Conservation (phyloP, 1,140 invertebrate species). For the Papilio glaucus region DNA sequence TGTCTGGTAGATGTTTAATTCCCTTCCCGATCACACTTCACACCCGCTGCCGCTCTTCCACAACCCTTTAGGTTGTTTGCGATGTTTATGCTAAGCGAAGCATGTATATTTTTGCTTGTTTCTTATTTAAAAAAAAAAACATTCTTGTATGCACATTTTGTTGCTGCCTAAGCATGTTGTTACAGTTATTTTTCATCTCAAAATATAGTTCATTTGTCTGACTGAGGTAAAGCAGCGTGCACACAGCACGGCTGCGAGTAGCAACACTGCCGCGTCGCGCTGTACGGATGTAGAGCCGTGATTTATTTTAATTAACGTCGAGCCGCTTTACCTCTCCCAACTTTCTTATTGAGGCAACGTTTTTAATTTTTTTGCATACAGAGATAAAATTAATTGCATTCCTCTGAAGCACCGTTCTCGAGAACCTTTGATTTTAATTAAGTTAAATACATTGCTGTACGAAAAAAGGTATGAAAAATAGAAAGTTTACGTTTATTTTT, state of each 20-base stretch:
- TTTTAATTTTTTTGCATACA: not conserved
- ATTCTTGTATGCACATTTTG: too few relatives aligned
- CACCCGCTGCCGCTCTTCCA: too few relatives aligned
- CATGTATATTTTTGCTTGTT: too few relatives aligned
- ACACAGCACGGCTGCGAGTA: not conserved
- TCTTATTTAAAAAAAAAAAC: too few relatives aligned
- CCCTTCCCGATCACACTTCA: too few relatives aligned
- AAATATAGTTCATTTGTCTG: not conserved
- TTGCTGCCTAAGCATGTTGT: too few relatives aligned
- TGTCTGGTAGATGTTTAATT: too few relatives aligned
- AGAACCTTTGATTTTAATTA: conserved; percentile 1
- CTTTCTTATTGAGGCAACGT: conserved; percentile 1
- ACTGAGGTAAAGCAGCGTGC: not conserved
- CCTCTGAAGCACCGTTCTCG: not conserved
- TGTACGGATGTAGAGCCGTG: not conserved
- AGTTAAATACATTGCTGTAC: not conserved
- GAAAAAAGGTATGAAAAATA: not conserved
- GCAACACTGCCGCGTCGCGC: not conserved
- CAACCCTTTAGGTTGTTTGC: too few relatives aligned
- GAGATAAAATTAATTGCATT: conserved; percentile 24
- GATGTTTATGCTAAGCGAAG: too few relatives aligned
- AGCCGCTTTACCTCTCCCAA: not conserved
- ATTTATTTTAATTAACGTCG: conserved; percentile 14
- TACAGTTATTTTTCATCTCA: too few relatives aligned
- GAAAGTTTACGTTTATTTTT: not conserved